A percentile compares a stretch with the other conserved stretches of the same genome.
phyloP scores from a whole-genome alignment of 2,888 invertebrate genomes.

The Micoletzkya japonica region DNA sequence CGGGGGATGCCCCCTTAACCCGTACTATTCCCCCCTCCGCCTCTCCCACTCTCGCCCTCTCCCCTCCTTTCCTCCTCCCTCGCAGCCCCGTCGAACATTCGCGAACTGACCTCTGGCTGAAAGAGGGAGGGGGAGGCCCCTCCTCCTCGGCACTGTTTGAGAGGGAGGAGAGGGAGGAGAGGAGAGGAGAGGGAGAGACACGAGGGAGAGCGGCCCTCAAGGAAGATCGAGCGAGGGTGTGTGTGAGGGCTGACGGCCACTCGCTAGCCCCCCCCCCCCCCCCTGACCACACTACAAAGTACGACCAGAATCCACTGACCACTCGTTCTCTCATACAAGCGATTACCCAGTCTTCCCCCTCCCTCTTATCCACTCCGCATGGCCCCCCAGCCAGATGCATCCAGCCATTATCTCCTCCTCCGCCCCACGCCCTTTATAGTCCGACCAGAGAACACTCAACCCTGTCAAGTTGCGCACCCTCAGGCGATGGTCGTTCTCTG shows the following conservation, averaged over 20 bases:
- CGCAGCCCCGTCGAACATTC: background rate
- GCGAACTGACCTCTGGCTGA: background rate
- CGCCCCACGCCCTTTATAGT: background rate
- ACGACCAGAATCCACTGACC: too few species aligned
- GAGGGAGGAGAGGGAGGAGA: background rate
- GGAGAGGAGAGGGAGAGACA: constrained; percentile 4
- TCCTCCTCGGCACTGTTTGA: background rate
- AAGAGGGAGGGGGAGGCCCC: background rate
- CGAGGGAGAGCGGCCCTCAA: background rate
- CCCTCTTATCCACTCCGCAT: too few species aligned
- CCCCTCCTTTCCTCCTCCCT: background rate
- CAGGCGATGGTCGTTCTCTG: too few species aligned
- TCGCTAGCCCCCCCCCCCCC: too few species aligned
- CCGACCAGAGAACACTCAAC: constrained; percentile 9
- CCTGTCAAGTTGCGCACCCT: too few species aligned
- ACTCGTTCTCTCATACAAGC: too few species aligned
- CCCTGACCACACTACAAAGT: constrained; percentile 15
- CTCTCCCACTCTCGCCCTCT: background rate
- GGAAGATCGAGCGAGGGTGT: background rate
- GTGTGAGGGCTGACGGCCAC: background rate
- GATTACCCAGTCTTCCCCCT: too few species aligned
- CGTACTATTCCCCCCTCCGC: background rate
- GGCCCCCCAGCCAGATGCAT: too few species aligned
- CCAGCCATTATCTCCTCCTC: background rate
- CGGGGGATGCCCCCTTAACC: too few species aligned